phyloP scores from a whole-genome alignment of 2,113 vertebrate species.

The Aplodontia rufa region DNA sequence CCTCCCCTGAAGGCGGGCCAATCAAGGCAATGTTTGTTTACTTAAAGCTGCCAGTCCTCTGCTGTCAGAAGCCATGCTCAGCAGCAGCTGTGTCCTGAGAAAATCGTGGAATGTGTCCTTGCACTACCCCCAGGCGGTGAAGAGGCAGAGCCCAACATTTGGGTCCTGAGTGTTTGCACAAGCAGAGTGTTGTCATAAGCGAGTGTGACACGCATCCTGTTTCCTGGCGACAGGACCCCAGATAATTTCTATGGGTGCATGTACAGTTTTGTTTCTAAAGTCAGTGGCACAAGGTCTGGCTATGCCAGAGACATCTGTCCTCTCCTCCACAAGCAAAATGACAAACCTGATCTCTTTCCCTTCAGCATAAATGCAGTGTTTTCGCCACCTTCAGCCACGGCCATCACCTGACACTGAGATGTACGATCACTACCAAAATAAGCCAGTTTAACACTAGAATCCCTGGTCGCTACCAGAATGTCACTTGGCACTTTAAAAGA shows the following conservation, averaged over 20 bases:
- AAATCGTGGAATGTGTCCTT: neutral
- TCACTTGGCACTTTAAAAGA: neutral
- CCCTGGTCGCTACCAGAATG: neutral
- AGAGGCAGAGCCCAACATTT: neutral
- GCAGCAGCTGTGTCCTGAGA: neutral
- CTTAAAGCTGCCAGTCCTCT: neutral
- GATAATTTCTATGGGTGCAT: neutral
- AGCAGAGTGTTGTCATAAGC: neutral
- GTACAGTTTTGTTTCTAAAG: neutral
- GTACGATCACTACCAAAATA: neutral
- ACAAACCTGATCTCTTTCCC: neutral
- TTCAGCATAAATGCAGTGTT: neutral
- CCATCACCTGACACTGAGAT: neutral
- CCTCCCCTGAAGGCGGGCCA: neutral
- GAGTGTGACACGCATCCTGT: neutral
- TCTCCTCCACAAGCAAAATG: neutral
- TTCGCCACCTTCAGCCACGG: neutral
- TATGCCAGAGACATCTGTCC: neutral
- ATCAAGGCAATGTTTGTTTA: neutral
- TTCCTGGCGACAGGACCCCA: neutral
- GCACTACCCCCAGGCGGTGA: neutral
- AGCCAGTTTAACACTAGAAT: neutral
- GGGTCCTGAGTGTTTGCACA: neutral
- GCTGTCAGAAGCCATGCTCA: neutral
- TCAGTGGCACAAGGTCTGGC: neutral